Evolutionary conservation across 2,113 vertebrate genomes (phyloP), one percentile per base, ranked within the genome.

Genomic region (Hyla sarda): DNA sequence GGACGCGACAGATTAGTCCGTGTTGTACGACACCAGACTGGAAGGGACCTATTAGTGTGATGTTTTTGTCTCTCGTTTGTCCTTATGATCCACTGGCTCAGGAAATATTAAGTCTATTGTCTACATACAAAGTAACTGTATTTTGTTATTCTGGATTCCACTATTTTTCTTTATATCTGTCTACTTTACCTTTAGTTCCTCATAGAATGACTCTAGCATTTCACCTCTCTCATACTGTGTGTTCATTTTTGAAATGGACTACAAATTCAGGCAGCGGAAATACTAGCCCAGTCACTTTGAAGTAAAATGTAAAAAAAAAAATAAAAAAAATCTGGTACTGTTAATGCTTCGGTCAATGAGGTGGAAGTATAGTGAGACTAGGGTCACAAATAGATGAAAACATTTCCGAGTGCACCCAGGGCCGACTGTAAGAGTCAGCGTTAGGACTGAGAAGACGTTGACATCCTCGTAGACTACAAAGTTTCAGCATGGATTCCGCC

Each of bases 51-150:
- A 62, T 77, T 84, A 62, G 71, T 84, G 82, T 84, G 54, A 47
- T 28, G 77, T 83, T 83, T 83, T 83, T 83, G 58, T 79, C 62
- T 67, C 41, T 69, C 25, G 50, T 79, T 50, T 85, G 83, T 85
- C 74, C 83, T 62, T 37, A 52, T 48, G 54, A 41, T 81, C 65
- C 48, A 60, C 78, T 73, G 62, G 37, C 84, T 86, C 84, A 86
- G 84, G 84, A 86, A 86, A 85, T 65, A 28, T 19, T 9, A 69
- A 21, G 1, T 47, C 37, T 62, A 76, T 48, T 37, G 73, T 77
- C 73, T 85, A 77, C 58, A 34, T 73, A 47, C 65, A 72, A 56
- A 86, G 23, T 11, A 41, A 80, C 62, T 71, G 45, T 60, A 78
- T 73, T 86, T 80, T 80, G 32, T 80, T 72, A 72, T 37, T 47